phyloP scores from a whole-genome alignment of 2,113 vertebrate genomes.

The Oryzias woworae region DNA sequence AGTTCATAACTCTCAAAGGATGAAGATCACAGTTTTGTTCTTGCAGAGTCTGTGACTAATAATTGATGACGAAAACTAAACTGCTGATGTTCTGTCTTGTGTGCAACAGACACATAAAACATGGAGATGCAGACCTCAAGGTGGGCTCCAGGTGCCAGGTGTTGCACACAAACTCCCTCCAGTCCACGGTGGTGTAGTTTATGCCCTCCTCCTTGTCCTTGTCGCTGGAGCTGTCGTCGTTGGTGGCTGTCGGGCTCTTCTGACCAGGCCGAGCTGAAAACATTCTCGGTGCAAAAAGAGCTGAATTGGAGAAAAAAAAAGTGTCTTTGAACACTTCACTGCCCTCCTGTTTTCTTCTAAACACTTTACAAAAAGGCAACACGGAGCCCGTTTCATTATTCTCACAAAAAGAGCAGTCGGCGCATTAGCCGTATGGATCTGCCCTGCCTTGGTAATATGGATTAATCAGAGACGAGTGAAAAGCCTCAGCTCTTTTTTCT shows the following conservation, averaged over 20 bases:
- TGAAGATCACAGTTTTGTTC: too few relatives aligned
- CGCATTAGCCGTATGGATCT: not conserved
- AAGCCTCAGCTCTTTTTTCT: slow-evolving; percentile 7
- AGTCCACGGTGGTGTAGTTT: slow-evolving; percentile 94
- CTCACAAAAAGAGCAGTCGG: not conserved
- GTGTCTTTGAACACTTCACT: not conserved
- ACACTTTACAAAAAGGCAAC: slow-evolving; percentile 7
- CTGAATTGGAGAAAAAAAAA: slow-evolving; percentile 60
- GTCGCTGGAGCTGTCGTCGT: slow-evolving; percentile 81
- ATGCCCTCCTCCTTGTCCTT: slow-evolving; percentile 86
- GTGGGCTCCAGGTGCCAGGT: slow-evolving; percentile 99
- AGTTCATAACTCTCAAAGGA: too few relatives aligned
- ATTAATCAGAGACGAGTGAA: slow-evolving; percentile 23
- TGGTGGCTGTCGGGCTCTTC: slow-evolving; percentile 87
- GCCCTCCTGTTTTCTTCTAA: not conserved
- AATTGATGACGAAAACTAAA: too few relatives aligned
- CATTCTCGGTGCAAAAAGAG: slow-evolving; percentile 90
- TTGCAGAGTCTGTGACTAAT: too few relatives aligned
- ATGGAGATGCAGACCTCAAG: slow-evolving; percentile 81
- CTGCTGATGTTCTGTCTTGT: too few relatives aligned
- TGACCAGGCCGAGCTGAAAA: slow-evolving; percentile 88
- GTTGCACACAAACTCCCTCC: slow-evolving; percentile 98
- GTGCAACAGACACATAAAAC: too few relatives aligned
- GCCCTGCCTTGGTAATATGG: slow-evolving; percentile 28
- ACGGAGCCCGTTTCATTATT: slow-evolving; percentile 9